Percentiles rank a stretch among this genome's conserved stretches.
Conservation (phyloP, 2,888 invertebrate genomes). For the Rhorus exstirpatorius region DNA sequence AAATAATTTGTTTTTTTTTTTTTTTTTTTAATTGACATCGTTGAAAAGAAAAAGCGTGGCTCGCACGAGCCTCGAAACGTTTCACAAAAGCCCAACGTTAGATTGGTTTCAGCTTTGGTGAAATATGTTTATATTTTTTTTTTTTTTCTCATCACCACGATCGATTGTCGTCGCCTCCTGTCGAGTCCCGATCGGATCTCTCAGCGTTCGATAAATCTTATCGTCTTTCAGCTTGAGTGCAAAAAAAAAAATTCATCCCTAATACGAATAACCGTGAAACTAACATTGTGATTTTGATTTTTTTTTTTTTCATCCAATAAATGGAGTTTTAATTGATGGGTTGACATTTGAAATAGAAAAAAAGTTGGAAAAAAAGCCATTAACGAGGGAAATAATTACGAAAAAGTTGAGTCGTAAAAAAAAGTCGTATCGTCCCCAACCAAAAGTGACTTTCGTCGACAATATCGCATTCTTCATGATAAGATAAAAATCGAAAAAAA, state of each 20-base stretch:
- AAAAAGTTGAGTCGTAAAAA: no score
- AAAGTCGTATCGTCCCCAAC: no score
- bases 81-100: conserved; percentile 25
- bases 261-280: not conserved
- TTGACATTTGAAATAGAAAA: not conserved
- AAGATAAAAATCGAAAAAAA: no score
- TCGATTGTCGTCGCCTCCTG: conserved; percentile 61
- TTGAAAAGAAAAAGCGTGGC: not conserved
- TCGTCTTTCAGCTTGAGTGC: conserved; percentile 2
- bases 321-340: not conserved
- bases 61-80: conserved; percentile 56
- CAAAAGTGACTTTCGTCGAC: no score
- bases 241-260: not conserved
- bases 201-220: conserved; percentile 29
- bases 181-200: conserved; percentile 34
- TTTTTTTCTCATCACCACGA: conserved; percentile 42
- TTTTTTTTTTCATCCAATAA: not conserved
- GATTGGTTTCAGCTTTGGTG: conserved; percentile 26
- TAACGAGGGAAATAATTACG: no score
- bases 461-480: no score
- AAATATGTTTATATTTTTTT: no score
- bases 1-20: no score
- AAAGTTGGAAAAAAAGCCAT: no score
- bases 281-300: not conserved
- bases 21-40: conserved; percentile 11